Base-by-base conservation (phyloP, 2,888 invertebrate genomes). In the Flabesymbios commensalis region DNA sequence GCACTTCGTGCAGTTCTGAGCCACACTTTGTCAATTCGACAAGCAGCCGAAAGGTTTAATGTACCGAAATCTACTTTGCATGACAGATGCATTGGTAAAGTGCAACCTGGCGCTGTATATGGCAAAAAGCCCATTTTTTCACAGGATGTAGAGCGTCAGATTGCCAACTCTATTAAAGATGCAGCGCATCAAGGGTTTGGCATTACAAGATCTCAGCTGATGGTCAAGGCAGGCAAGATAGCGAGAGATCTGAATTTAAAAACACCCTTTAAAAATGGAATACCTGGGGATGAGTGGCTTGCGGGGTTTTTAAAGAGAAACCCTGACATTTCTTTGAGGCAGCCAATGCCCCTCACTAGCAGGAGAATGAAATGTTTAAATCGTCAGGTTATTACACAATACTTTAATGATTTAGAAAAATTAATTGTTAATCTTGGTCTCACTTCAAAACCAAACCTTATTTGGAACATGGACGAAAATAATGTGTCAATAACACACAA, bases 381-480 rank as follows among this genome's bases (percentile, higher is more conserved):
- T 7, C 10, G 33, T 36, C 4, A 17, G 22, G 19, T 36, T 32
- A 36, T 53, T 4, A 36, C 33, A 19, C 32, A 36, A 4, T 53
- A 36, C 22, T 36, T 53, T 32, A 5, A 36, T 53, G 53, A 32
- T 36, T 24, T 53, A 7, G 7, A 53, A 10, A 32, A 32, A 36
- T 19, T 36, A 10, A 7, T 32, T 5, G n/a, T 7, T 7, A 19
- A 53, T 36, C 14, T 4, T 14, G 7, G 22, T 7, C n/a, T 53
- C 4, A 7, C 10, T 7, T 10, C 7, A 7, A 36, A 36, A 7
- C 53, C 53, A 32, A 17, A 53, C 7, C 19, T 17, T 5, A 22
- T 53, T 4, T 53, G 36, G 53, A 53, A 53, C 24, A 19, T 19
- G 4, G 53, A 53, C 36, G 53, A 53, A 22, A 53, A 14, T 7